Conservation (phyloP, 2,113 vertebrate species). For the Prochilodus magdalenae region DNA sequence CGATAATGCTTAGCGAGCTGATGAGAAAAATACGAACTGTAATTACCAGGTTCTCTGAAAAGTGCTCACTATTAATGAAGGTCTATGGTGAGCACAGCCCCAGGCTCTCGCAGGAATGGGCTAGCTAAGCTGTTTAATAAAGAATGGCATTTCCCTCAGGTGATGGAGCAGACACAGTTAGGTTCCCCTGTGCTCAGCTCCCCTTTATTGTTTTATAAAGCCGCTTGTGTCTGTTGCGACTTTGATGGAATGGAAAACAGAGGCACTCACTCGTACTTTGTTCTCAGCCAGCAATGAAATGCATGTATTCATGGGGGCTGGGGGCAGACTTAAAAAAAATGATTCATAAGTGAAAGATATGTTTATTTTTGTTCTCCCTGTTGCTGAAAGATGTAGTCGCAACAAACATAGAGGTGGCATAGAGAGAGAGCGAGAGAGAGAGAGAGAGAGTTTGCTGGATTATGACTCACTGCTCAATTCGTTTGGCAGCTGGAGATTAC, state of each 20-base stretch:
- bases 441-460: not conserved
- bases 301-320: not conserved
- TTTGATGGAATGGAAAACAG: constrained; percentile 15
- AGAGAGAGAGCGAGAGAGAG: not conserved
- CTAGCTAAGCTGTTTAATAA: constrained; percentile 17
- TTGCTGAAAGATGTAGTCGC: not conserved
- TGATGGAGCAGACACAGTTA: constrained; percentile 7
- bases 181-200: not conserved
- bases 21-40: not conserved
- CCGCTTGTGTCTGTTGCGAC: constrained; percentile 1
- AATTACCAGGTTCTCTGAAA: not conserved
- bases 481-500: constrained; percentile 10
- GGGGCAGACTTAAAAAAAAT: not conserved
- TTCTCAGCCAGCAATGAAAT: not conserved
- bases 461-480: constrained; percentile 12
- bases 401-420: not conserved
- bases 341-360: not conserved
- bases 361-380: constrained; percentile 12
- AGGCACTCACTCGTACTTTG: not conserved
- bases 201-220: constrained; percentile 7
- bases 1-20: not conserved
- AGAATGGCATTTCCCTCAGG: constrained; percentile 33
- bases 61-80: not conserved
- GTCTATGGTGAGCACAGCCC: not conserved
- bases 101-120: constrained; percentile 2